phyloP scores from a whole-genome alignment of 2,797 vertebrate species.

The Neosilurus mollespiculum region DNA sequence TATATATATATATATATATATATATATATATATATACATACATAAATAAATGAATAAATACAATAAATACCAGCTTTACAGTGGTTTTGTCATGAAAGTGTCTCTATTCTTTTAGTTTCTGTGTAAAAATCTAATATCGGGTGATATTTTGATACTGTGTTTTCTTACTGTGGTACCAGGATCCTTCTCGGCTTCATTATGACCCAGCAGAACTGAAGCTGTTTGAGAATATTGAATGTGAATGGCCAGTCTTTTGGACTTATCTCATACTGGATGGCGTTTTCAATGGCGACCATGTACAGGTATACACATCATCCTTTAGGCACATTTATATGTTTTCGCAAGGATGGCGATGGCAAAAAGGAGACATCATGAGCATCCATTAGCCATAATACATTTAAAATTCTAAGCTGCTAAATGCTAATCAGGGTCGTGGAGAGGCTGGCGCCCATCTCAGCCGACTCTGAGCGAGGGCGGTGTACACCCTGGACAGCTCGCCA shows the following conservation, averaged over 20 bases:
- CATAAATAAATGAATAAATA: no score
- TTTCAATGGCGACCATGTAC: slow-evolving; percentile 85
- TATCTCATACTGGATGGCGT: slow-evolving; percentile 94
- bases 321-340: neutral
- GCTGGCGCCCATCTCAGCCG: no score
- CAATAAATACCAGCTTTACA: neutral
- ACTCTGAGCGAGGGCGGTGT: no score
- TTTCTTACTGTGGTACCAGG: slow-evolving; percentile 67
- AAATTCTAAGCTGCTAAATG: no score
- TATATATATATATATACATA: no score
- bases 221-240: slow-evolving; percentile 98
- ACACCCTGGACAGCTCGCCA: no score
- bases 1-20: no score
- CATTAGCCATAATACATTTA: no score
- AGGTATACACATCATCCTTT: slow-evolving; percentile 71
- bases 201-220: slow-evolving; percentile 96
- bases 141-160: neutral
- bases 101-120: no score
- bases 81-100: neutral
- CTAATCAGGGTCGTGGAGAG: no score
- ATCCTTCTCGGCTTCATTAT: slow-evolving; percentile 91
- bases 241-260: slow-evolving; percentile 98
- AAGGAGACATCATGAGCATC: neutral
- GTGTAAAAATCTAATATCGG: neutral
- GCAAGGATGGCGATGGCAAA: neutral